Conservation (phyloP, 2,888 invertebrate genomes). For the Pollenia amentaria region DNA sequence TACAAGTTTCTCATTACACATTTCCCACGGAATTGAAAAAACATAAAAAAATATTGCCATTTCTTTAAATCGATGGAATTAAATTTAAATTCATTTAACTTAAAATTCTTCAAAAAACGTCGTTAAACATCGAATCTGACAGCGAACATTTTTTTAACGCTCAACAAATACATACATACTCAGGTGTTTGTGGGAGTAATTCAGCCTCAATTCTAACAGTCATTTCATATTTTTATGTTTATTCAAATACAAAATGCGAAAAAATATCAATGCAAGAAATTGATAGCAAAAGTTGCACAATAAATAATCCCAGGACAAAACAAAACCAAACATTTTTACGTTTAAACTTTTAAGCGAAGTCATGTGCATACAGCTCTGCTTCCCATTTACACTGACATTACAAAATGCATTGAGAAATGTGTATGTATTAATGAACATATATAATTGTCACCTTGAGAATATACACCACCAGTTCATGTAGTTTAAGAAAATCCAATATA, state of each 20-base stretch:
- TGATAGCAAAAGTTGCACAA: constrained; percentile 66
- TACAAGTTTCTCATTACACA: no score
- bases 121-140: no score
- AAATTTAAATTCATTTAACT: no score
- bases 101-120: no score
- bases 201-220: constrained; percentile 5
- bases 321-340: constrained; percentile 30
- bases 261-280: constrained; percentile 57
- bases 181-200: no score
- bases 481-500: constrained; percentile 34
- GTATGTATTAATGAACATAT: constrained; percentile 42
- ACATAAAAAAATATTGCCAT: no score
- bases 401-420: constrained; percentile 11
- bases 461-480: constrained; percentile 45
- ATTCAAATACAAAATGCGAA: constrained; percentile 62
- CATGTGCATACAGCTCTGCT: constrained; percentile 29
- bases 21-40: no score
- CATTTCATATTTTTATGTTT: constrained; percentile 41
- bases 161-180: no score
- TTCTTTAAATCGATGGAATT: no score
- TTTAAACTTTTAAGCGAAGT: constrained; percentile 34
- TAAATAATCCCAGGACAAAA: constrained; percentile 61
- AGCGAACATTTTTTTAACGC: no score
- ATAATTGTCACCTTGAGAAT: constrained; percentile 67
- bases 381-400: background rate